phyloP scores from a whole-genome alignment of 2,113 vertebrate species.

The Otolemur garnettii region DNA sequence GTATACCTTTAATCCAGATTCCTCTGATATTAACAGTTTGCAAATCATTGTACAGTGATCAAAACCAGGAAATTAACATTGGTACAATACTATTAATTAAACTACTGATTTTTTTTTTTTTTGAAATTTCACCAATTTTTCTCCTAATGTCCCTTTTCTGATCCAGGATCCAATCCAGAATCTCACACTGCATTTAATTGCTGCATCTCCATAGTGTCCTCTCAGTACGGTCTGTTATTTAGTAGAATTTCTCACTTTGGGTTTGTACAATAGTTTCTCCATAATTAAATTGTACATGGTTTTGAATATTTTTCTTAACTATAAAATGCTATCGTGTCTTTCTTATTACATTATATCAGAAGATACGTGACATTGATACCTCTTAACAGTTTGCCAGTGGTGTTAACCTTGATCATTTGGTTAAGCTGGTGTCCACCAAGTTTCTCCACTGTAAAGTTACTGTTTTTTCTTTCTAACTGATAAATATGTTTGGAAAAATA shows the following conservation, averaged over 20 bases:
- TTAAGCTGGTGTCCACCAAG: no score
- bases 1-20: neutral
- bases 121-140: neutral
- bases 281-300: neutral
- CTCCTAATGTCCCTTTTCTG: neutral
- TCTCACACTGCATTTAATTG: neutral
- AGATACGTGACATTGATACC: neutral
- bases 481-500: neutral
- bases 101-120: neutral
- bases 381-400: neutral
- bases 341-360: neutral
- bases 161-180: neutral
- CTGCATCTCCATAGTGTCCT: neutral
- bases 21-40: neutral
- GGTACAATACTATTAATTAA: neutral
- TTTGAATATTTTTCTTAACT: neutral
- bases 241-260: conserved; percentile 18
- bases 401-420: no score
- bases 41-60: neutral
- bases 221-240: neutral
- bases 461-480: neutral
- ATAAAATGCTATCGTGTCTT: neutral
- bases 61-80: neutral
- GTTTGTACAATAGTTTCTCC: neutral
- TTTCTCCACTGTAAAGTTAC: no score